Base-by-base conservation (phyloP, 1,140 invertebrate species). In the Phymorhynchus buccinoides region DNA sequence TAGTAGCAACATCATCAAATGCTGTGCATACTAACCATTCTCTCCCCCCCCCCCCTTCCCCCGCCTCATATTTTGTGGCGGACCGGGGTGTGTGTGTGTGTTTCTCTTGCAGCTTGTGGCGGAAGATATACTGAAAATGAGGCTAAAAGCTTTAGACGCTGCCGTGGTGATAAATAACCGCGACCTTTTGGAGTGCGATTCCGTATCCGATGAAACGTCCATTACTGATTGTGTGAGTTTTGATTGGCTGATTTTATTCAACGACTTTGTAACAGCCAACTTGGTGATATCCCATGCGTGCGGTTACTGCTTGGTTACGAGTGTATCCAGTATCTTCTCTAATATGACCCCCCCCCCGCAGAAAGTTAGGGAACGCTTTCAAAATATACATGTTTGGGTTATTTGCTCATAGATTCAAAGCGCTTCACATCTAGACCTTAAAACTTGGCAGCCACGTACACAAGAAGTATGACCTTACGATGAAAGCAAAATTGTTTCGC, bases 131-230 rank as follows among this genome's bases (percentile, higher is more conserved):
- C 44, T 73, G 42, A 83, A 71, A 68, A 73, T 83, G 71, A 68
- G 81, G 56, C 81, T 83, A 16, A 41, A 73, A 44, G 71, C 81
- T 7, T 75, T 83, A 83, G 81, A 83, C 41, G 66, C 35, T 35
- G 81, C 81, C 7, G 39, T 83, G 37, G 44, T 62, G 48, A 44
- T 79, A 35, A 79, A 79, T 79, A 79, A 79, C 77, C 77, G 1
- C 52, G 77, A 79, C n/a, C 0, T 79, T 27, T 22, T 48, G 22
- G 77, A 79, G 41, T 79, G 27, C 32, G 77, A 79, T 32, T 79
- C 41, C 9, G 77, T 41, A 48, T 79, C 77, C 7, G 77, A 79
- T 7, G 52, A 42, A 9, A 30, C 77, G 3, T 79, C 77, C 35
- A 0, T 48, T 4, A 30, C 12, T 48, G 42, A 52, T 35, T 52